phyloP scores from a whole-genome alignment of 2,113 vertebrate genomes.

The Polypterus bichir region DNA sequence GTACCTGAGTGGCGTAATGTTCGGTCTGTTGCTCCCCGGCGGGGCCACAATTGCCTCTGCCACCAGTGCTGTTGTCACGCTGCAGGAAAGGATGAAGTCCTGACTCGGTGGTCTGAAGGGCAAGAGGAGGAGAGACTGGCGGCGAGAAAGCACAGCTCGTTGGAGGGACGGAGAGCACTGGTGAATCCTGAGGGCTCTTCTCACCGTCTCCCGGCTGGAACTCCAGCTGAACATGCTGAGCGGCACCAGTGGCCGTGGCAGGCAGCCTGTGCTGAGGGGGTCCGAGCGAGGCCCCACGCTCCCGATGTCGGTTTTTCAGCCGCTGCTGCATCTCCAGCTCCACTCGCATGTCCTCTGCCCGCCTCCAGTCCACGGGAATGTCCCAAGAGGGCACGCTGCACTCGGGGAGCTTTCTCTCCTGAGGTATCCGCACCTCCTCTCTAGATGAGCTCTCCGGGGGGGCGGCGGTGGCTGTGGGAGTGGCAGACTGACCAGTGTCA shows the following conservation, averaged over 20 bases:
- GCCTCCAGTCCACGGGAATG: constrained; percentile 33
- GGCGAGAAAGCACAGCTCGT: background rate
- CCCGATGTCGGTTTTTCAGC: constrained; percentile 42
- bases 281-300: constrained; percentile 12
- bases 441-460: constrained; percentile 12
- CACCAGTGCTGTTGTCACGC: constrained; percentile 44
- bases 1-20: constrained; percentile 43
- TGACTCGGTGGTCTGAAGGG: constrained; percentile 30
- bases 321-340: constrained; percentile 50
- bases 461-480: constrained; percentile 1
- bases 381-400: constrained; percentile 30
- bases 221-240: background rate
- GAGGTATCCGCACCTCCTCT: constrained; percentile 16
- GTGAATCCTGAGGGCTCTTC: too few species aligned
- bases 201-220: background rate
- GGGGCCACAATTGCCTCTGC: constrained; percentile 21
- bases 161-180: background rate
- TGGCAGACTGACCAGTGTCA: background rate
- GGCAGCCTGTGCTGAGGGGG: background rate
- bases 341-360: constrained; percentile 41
- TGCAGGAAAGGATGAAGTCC: constrained; percentile 61
- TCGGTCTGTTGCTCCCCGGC: constrained; percentile 34
- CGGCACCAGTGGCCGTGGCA: background rate
- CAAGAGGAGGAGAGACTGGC: background rate
- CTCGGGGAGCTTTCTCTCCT: constrained; percentile 20